Conservation (phyloP, 2,888 invertebrate species). For the Sericinus montela region DNA sequence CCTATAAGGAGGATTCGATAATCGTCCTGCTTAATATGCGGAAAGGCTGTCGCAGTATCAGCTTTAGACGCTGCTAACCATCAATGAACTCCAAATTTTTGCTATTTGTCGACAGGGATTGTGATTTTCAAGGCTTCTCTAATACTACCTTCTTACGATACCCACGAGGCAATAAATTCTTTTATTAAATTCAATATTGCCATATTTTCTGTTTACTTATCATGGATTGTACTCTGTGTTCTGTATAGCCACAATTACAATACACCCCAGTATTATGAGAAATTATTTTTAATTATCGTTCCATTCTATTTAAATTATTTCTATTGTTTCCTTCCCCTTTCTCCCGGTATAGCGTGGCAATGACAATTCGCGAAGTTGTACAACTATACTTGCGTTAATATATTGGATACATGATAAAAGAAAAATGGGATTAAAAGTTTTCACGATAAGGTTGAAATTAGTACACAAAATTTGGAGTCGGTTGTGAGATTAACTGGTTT, state of each 20-base stretch:
- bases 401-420: neutral
- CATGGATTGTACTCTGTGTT: neutral
- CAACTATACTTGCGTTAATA: neutral
- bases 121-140: too few species aligned
- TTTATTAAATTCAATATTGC: too few species aligned
- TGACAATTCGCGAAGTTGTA: slow-evolving; percentile 27
- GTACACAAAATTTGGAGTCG: neutral
- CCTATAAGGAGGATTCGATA: too few species aligned
- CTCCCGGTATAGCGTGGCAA: slow-evolving; percentile 30
- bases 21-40: too few species aligned
- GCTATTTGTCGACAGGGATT: too few species aligned
- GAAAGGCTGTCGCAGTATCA: too few species aligned
- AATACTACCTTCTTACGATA: too few species aligned
- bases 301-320: slow-evolving; percentile 29
- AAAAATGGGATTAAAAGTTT: neutral
- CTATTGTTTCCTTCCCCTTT: slow-evolving; percentile 29
- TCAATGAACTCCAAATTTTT: too few species aligned
- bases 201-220: too few species aligned
- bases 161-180: too few species aligned
- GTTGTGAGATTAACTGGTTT: slow-evolving; percentile 5
- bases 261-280: neutral
- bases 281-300: slow-evolving; percentile 13
- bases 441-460: neutral
- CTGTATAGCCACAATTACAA: too few species aligned
- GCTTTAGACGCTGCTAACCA: too few species aligned